Evolutionary conservation across 2,888 invertebrate species (phyloP), one percentile per base, ranked within the genome.

Genomic region (Cephus pulcher): DNA sequence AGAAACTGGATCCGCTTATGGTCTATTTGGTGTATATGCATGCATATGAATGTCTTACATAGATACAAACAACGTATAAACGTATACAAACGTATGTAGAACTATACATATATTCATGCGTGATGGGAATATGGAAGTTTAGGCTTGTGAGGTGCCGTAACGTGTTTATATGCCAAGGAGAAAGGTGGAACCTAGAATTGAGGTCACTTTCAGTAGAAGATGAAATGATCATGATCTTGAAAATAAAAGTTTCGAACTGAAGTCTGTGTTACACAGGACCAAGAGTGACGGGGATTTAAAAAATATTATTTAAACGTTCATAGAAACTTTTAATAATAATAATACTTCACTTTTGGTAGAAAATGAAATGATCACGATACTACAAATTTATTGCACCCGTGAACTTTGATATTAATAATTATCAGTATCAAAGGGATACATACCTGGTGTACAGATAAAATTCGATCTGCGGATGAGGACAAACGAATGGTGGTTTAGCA

Each of bases 391-490:
- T 40, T 15, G 15, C 15, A 4, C 1, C 40, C 6, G 56, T 56
- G 9, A 40, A 56, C 9, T 56, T 56, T 23, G 6, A 9, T 23
- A 56, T 15, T 6, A 56, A 56, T 9, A 56, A 23, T 56, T 23
- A 56, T 37, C 2, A 71, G 1, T 15, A 12, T 15, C 12, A 37
- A 71, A 33, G n/a, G n/a, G n/a, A 4, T 76, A 76, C 83, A 86
- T 92, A 95, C 96, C 95, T 95, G 0, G 97, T 97, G 86, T 96
- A 97, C 12, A 97, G 92, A 91, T 94, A 97, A 91, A 96, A 97
- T 87, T 96, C 94, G 90, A 97, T 97, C 89, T 95, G 95, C 0
- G 95, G 96, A 92, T 97, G 97, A 15, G 97, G 97, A 91, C 97
- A 97, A 77, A 93, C 93, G 89, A 94, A 96, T 0, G 97, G 97